Base-by-base conservation (phyloP, 1,140 invertebrate species). In the Drosophila melanica region DNA sequence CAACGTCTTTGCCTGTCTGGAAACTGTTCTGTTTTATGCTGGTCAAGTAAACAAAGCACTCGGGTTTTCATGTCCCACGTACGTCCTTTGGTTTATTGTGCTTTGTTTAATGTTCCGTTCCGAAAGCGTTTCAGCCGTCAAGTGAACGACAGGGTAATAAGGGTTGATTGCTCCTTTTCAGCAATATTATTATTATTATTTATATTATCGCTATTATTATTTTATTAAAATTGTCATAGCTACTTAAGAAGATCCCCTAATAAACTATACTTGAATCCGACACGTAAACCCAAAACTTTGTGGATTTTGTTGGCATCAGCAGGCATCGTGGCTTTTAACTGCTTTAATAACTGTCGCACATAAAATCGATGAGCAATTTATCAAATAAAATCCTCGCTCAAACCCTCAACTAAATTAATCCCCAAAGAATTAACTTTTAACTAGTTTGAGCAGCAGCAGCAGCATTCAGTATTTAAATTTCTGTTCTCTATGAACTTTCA, bases 1-100 rank as follows among this genome's bases (percentile, higher is more conserved):
- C 30, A 57, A 33, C 39, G 65, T 70, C 18, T 44, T 12, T n/a
- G 8, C 30, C 47, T 55, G 67, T 70, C 58, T 70, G 42, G 39
- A 5, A 62, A 37, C 30, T 33, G 44, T 53, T 50, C 57, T 76
- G 37, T 75, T 55, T 62, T 53, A 45, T 63, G 67, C 57, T 62
- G 65, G 65, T 59, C 79, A 79, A 68, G 30, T 51, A 53, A 65
- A 82, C 63, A 82, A 81, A 66, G 75, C 75, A 51, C 60, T 82
- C 59, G 70, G 62, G 67, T 62, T 80, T 81, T 78, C 20, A 78
- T 62, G 75, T 47, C 48, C 63, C 53, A 55, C 33, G 53, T 37
- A 45, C 42, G 63, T 16, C 16, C 44, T 47, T 27, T 20, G 70
- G 51, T 81, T 75, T 73, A 68, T 47, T 74, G 65, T 66, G 69